Conservation (phyloP, 92 coral and sea anemone genomes). For the Palythoa caribaeorum region DNA sequence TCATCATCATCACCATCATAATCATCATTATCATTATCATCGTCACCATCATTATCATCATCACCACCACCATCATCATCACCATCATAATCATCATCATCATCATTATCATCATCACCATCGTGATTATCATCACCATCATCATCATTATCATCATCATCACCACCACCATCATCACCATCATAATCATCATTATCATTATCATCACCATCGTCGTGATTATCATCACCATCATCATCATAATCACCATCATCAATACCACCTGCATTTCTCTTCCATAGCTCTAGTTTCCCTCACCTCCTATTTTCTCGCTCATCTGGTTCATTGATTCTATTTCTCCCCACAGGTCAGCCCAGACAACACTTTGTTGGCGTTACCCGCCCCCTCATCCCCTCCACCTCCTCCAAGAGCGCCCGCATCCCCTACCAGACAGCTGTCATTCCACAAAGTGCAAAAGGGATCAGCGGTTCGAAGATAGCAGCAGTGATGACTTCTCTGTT, state of each 20-base stretch:
- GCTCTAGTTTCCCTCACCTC: background rate
- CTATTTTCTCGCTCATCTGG: background rate
- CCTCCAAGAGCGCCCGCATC: slow-evolving; percentile 73
- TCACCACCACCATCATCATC: background rate
- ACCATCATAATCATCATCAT: too few species aligned
- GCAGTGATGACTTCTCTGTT: too few species aligned
- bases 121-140: too few species aligned
- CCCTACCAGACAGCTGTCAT: slow-evolving; percentile 32
- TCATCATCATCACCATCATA: background rate
- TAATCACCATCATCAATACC: background rate
- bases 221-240: too few species aligned
- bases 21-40: too few species aligned
- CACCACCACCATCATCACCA: background rate
- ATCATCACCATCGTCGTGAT: background rate
- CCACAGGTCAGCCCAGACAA: slow-evolving; percentile 69
- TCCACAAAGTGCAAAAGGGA: too few species aligned
- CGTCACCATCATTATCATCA: background rate
- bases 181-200: background rate
- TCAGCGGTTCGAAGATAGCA: too few species aligned
- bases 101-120: too few species aligned
- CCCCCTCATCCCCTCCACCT: slow-evolving; percentile 87
- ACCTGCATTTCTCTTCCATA: background rate
- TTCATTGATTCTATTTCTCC: background rate
- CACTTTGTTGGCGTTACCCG: slow-evolving; percentile 82
- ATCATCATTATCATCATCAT: background rate